Percentiles rank a stretch among this genome's conserved stretches.
These are phyloP conservation scores for Adelges cooleyi DNA, from an alignment of 1,140 invertebrate genomes.

Conservation along the genomic window DNA sequence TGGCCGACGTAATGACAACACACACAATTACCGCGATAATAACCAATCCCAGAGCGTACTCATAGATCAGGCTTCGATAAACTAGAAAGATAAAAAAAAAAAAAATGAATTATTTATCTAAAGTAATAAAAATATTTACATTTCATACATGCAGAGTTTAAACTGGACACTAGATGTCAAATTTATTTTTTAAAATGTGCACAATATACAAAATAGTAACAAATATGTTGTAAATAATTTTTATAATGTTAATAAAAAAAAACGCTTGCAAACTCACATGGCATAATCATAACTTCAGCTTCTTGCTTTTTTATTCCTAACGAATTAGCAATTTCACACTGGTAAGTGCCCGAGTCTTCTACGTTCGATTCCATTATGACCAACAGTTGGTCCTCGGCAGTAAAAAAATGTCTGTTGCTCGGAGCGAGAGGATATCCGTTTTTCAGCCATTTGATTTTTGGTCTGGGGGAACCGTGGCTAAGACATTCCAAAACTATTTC, in stretches of 20 bases:
- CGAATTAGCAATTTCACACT: constrained; percentile 77
- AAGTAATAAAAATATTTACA: no score
- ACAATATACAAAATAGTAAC: background rate
- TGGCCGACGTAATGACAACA: constrained; percentile 73
- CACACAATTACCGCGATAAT: constrained; percentile 82
- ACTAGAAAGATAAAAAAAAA: background rate
- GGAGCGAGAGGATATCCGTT: constrained; percentile 60
- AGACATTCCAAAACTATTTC: constrained; percentile 79
- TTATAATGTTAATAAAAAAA: no score
- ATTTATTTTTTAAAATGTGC: background rate
- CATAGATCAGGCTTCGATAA: background rate
- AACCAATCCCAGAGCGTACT: constrained; percentile 54
- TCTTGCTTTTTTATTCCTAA: constrained; percentile 53
- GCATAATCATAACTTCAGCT: constrained; percentile 45
- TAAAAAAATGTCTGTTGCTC: constrained; percentile 60
- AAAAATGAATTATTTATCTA: no score
- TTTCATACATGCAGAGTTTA: no score
- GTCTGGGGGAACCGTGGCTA: constrained; percentile 72
- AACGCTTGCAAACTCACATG: no score
- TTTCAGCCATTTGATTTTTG: constrained; percentile 80
- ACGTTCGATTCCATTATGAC: constrained; percentile 68
- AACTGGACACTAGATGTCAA: no score
- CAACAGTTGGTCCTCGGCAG: constrained; percentile 71
- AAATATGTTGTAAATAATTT: no score
- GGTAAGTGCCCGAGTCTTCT: constrained; percentile 71